Percentiles rank a stretch among this genome's conserved stretches.
Evolutionary conservation across 1,140 invertebrate species (phyloP).

Genomic region (Drosophila ironensis): DNA sequence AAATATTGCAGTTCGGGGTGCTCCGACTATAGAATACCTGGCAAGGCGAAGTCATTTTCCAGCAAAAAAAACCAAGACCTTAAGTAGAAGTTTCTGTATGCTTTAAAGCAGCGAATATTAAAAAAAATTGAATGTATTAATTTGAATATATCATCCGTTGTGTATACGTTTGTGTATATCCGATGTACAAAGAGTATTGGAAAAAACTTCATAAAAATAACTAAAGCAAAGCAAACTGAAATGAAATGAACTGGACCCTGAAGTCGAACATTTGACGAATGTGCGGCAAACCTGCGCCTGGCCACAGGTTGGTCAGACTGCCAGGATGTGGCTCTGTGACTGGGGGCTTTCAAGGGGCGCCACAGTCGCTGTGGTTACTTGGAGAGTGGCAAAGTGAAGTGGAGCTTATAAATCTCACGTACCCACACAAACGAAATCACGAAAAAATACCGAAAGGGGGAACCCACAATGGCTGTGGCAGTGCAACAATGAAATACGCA

Average conservation of each 20-base stretch:
- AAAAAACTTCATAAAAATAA: background rate
- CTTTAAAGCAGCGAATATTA: too few relatives aligned
- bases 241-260: constrained; percentile 23
- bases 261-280: constrained; percentile 65
- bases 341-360: constrained; percentile 31
- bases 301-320: constrained; percentile 66
- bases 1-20: fast-evolving
- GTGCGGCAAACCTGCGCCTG: constrained; percentile 40
- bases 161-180: too few relatives aligned
- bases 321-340: constrained; percentile 1
- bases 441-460: too few relatives aligned
- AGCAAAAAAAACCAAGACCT: background rate
- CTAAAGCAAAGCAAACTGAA: constrained; percentile 12
- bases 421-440: constrained; percentile 22
- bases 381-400: constrained; percentile 2
- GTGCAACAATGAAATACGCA: constrained; percentile 76
- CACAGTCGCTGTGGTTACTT: constrained; percentile 66
- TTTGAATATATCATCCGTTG: too few relatives aligned
- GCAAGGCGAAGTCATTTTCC: background rate
- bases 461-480: constrained; percentile 16
- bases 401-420: constrained; percentile 59
- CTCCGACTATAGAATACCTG: constrained; percentile 7
- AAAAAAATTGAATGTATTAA: too few relatives aligned
- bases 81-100: too few relatives aligned
- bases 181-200: background rate